phyloP scores from a whole-genome alignment of 2,888 invertebrate species.

The Molanna angustata region DNA sequence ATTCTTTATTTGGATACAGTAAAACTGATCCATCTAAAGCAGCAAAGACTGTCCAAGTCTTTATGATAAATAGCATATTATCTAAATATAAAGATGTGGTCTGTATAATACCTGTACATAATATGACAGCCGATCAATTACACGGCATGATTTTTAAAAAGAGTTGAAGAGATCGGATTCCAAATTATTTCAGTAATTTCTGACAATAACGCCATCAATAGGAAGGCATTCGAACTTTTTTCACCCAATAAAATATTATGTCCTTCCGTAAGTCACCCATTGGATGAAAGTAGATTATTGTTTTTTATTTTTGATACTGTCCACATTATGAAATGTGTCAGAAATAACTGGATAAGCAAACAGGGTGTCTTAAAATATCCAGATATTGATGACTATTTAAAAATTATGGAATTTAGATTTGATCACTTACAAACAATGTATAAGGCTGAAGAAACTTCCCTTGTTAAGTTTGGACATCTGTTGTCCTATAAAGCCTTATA shows the following conservation, averaged over 20 bases:
- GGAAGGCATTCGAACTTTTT: constrained; percentile 7
- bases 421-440: not conserved
- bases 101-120: constrained; percentile 1
- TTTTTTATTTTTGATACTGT: constrained; percentile 10
- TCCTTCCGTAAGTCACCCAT: constrained; percentile 1
- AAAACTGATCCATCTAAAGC: not conserved
- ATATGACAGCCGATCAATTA: constrained; percentile 6
- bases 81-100: constrained; percentile 7
- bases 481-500: constrained; percentile 6
- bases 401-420: constrained; percentile 1
- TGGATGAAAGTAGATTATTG: constrained; percentile 1
- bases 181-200: not conserved
- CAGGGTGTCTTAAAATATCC: not conserved
- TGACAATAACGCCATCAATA: constrained; percentile 7
- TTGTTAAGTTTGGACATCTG: not conserved
- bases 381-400: constrained; percentile 1
- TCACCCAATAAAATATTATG: not conserved
- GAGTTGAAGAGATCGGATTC: constrained; percentile 9
- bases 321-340: constrained; percentile 5
- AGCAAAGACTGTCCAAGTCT: constrained; percentile 4
- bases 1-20: not conserved
- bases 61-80: constrained; percentile 4
- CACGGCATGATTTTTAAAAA: constrained; percentile 2
- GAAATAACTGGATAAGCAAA: constrained; percentile 6
- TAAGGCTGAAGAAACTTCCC: not conserved